Percentiles rank a stretch among this genome's conserved stretches.
These are phyloP conservation scores for Busseola fusca DNA, from an alignment of 2,888 invertebrate genomes.

Conservation along the genomic window DNA sequence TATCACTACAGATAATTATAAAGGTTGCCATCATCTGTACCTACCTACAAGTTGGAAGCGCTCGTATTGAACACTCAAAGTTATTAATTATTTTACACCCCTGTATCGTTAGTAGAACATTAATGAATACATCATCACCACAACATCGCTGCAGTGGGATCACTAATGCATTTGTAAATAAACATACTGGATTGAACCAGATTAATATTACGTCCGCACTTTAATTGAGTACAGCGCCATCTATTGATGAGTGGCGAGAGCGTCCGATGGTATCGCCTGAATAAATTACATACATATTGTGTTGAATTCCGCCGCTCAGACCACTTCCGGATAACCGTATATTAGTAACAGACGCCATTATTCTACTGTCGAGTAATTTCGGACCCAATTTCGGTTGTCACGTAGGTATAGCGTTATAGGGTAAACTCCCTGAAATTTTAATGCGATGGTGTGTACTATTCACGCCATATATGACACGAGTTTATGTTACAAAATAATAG, in stretches of 20 bases:
- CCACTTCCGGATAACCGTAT: conserved; percentile 72
- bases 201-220: conserved; percentile 30
- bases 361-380: conserved; percentile 69
- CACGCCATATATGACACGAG: conserved; percentile 52
- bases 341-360: conserved; percentile 70
- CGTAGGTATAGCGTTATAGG: conserved; percentile 60
- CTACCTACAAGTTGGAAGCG: not conserved
- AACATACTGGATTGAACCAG: conserved; percentile 41
- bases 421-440: conserved; percentile 70
- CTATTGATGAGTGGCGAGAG: conserved; percentile 72
- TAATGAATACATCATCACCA: conserved; percentile 58
- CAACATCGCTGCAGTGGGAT: conserved; percentile 56
- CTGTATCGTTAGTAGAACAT: conserved; percentile 53
- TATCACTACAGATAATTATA: conserved; percentile 14
- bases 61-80: conserved; percentile 19
- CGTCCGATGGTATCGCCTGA: conserved; percentile 38
- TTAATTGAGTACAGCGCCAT: conserved; percentile 66
- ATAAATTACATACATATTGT: conserved; percentile 67
- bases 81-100: conserved; percentile 55
- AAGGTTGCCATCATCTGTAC: conserved; percentile 4
- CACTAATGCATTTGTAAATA: conserved; percentile 60
- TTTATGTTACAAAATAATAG: conserved; percentile 51
- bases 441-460: conserved; percentile 62
- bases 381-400: conserved; percentile 69
- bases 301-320: conserved; percentile 63